These are phyloP conservation scores for Loripinus fragilis DNA, from an alignment of 2,888 invertebrate species.

Conservation along the genomic window DNA sequence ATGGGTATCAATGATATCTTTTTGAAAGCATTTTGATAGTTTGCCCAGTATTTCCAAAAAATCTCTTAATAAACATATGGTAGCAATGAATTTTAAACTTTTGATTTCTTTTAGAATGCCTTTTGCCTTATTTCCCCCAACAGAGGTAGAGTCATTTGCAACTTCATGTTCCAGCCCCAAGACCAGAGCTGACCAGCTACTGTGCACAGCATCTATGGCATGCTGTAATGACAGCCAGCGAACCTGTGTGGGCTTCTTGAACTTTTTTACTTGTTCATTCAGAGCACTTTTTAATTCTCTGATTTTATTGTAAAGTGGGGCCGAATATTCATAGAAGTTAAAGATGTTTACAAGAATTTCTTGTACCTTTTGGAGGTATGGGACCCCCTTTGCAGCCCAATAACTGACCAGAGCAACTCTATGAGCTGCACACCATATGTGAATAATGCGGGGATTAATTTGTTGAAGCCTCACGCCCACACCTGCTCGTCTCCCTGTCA, in stretches of 20 bases:
- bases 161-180: slow-evolving; percentile 42
- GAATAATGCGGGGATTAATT: slow-evolving; percentile 27
- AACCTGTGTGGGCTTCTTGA: slow-evolving; percentile 45
- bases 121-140: slow-evolving; percentile 35
- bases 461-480: slow-evolving; percentile 32
- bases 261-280: slow-evolving; percentile 38
- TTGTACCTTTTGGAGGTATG: slow-evolving; percentile 28
- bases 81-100: slow-evolving; percentile 39
- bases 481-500: slow-evolving; percentile 28
- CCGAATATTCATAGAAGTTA: slow-evolving; percentile 46
- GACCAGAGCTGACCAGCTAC: slow-evolving; percentile 30
- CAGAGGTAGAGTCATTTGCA: slow-evolving; percentile 26
- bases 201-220: slow-evolving; percentile 28
- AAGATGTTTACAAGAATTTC: slow-evolving; percentile 25
- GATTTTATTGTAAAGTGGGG: slow-evolving; percentile 39
- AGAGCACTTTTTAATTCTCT: slow-evolving; percentile 34
- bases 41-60: slow-evolving; percentile 21
- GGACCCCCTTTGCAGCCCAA: slow-evolving; percentile 33
- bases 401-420: slow-evolving; percentile 26
- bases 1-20: background rate
- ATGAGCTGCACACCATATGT: slow-evolving; percentile 7
- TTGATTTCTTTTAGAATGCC: slow-evolving; percentile 35
- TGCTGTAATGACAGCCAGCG: slow-evolving; percentile 44
- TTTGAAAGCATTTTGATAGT: background rate
- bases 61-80: slow-evolving; percentile 31